Evolutionary conservation across 2,888 invertebrate genomes (phyloP), one percentile per base, ranked within the genome.

Genomic region (Physocephala rufipes): DNA sequence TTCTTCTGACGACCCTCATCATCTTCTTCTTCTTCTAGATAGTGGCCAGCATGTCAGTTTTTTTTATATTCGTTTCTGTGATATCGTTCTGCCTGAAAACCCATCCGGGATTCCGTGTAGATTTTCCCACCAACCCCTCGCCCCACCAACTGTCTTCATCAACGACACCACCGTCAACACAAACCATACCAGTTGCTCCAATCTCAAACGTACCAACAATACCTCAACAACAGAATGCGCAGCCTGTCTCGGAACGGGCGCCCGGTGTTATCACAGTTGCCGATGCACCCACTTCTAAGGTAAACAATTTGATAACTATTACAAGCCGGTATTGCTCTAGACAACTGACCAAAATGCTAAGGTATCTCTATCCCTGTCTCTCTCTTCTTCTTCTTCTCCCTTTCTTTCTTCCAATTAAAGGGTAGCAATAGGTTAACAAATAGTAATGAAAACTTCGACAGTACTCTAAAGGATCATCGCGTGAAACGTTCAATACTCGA

Each of bases 31-130:
- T 9, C 66, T 87, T 87, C 61, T 91, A 96, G 95, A 90, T 95
- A 84, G 93, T 97, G 84, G 95, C 95, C 78, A 93, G 93, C 74
- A 90, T 95, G 81, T 96, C 97, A 15, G 95, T 98, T 74, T 95
- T 97, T 89, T 97, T 98, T 90, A 97, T 97, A 87, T 95, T 95
- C 88, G 91, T 96, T 77, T 97, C 97, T 81, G 97, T 98, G 78
- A 90, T 97, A 80, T 95, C 95, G 76, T 98, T 98, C 89, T 97
- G 97, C 87, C 89, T 97, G 86, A 98, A 98, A 89, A 97, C 97
- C 1, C 96, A 96, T 85, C 96, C 96, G 0, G 95, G 93, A 80
- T 90, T 95, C 80, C 88, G 95, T 61, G 92, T 93, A 73, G 89
- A 87, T 70, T 84, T 86, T 68, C 84, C 86, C 75, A 77, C 77